A percentile compares a stretch with the other conserved stretches of the same genome.
These are phyloP conservation scores for Agelastica alni DNA, from an alignment of 2,888 invertebrate species.

Conservation along the genomic window DNA sequence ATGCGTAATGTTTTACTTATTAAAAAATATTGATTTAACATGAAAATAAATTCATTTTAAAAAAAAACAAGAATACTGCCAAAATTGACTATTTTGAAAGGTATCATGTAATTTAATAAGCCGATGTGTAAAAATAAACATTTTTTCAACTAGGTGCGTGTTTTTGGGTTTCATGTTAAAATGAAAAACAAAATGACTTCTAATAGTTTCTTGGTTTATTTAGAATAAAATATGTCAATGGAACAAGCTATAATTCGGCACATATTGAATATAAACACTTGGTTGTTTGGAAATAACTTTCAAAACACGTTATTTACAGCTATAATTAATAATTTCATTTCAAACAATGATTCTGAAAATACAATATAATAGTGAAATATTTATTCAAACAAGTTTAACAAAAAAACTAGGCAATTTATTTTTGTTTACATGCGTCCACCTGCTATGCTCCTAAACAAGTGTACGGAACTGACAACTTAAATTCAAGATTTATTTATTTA, in stretches of 20 bases:
- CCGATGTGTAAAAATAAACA: slow-evolving; percentile 7
- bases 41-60: no score
- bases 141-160: background rate
- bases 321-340: slow-evolving; percentile 28
- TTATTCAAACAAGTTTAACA: slow-evolving; percentile 1
- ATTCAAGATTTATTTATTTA: no score
- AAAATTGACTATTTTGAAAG: no score
- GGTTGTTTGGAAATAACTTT: slow-evolving; percentile 28
- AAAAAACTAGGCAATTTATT: slow-evolving; percentile 2
- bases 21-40: no score
- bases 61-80: no score
- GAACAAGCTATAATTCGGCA: slow-evolving; percentile 26
- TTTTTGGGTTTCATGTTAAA: slow-evolving; percentile 7
- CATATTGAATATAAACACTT: slow-evolving; percentile 26
- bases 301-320: slow-evolving; percentile 30
- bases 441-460: background rate
- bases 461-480: no score
- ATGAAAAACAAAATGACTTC: slow-evolving; percentile 8
- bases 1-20: no score
- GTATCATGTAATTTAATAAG: no score
- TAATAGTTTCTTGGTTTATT: slow-evolving; percentile 19
- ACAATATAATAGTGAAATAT: background rate
- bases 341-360: slow-evolving; percentile 27
- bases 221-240: slow-evolving; percentile 28
- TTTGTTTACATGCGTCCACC: slow-evolving; percentile 1